Percentiles rank a stretch among this genome's conserved stretches.
phyloP scores from a whole-genome alignment of 2,888 invertebrate species.

The Bembecia ichneumoniformis region DNA sequence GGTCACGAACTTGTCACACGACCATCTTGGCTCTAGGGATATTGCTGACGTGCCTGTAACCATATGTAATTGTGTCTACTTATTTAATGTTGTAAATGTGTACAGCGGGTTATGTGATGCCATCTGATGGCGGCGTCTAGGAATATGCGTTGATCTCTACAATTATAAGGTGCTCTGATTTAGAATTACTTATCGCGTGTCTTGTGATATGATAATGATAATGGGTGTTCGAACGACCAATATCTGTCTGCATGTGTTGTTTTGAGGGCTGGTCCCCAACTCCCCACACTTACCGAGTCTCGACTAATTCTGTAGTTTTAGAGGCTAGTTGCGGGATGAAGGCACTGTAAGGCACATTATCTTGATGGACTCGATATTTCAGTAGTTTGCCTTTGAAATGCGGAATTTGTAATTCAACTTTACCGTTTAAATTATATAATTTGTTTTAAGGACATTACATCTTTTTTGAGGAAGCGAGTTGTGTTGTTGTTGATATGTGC shows the following conservation, averaged over 20 bases:
- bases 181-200: conserved; percentile 63
- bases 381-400: no score
- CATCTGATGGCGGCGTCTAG: conserved; percentile 58
- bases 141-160: conserved; percentile 68
- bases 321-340: conserved; percentile 4
- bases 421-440: neutral
- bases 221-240: conserved; percentile 58
- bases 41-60: conserved; percentile 46
- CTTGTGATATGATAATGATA: conserved; percentile 49
- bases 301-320: conserved; percentile 1
- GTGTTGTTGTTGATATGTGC: no score
- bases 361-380: no score
- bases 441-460: no score
- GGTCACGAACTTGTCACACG: no score
- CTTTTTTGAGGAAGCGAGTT: no score
- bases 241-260: conserved; percentile 47
- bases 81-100: conserved; percentile 63
- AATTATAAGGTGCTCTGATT: conserved; percentile 73
- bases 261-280: conserved; percentile 53
- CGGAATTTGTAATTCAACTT: neutral
- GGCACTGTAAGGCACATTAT: neutral
- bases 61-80: conserved; percentile 39
- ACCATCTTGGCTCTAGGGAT: neutral
- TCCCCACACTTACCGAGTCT: conserved; percentile 5
- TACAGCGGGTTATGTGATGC: conserved; percentile 50